phyloP scores from a whole-genome alignment of 2,113 vertebrate genomes.

The Cranoglanis bouderius region DNA sequence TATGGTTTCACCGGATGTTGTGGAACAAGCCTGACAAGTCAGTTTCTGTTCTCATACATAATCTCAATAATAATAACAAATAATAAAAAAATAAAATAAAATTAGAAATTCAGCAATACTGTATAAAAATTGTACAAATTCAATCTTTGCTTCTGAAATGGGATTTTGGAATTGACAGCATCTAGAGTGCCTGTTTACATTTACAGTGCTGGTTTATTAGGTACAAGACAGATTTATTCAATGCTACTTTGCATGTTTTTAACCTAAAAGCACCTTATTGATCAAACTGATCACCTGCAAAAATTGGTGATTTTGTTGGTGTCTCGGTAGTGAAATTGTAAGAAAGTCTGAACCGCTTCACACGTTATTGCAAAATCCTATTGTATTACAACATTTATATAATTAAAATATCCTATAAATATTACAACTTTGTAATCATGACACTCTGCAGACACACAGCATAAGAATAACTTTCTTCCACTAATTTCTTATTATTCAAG shows the following conservation, averaged over 20 bases:
- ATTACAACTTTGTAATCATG: background rate
- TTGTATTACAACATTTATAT: no score
- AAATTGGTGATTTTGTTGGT: background rate
- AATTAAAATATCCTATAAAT: no score
- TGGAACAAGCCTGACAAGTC: background rate
- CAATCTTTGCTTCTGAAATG: background rate
- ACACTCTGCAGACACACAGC: background rate
- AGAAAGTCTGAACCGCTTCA: background rate
- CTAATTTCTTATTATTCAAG: background rate
- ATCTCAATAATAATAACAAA: no score
- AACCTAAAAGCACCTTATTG: background rate
- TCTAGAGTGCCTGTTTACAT: background rate
- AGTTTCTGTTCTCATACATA: conserved; percentile 16
- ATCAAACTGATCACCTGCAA: background rate
- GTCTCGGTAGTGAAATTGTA: background rate
- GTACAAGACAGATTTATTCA: background rate
- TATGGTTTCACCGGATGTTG: background rate
- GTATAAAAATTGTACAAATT: background rate
- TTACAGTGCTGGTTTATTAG: background rate
- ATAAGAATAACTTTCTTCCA: background rate
- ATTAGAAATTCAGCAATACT: background rate
- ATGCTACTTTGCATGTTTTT: background rate
- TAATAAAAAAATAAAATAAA: no score
- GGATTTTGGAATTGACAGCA: background rate
- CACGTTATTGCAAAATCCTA: background rate